A percentile compares a stretch with the other conserved stretches of the same genome.
Conservation (phyloP, 2,797 vertebrate genomes). For the Dicrostonyx torquatus region DNA sequence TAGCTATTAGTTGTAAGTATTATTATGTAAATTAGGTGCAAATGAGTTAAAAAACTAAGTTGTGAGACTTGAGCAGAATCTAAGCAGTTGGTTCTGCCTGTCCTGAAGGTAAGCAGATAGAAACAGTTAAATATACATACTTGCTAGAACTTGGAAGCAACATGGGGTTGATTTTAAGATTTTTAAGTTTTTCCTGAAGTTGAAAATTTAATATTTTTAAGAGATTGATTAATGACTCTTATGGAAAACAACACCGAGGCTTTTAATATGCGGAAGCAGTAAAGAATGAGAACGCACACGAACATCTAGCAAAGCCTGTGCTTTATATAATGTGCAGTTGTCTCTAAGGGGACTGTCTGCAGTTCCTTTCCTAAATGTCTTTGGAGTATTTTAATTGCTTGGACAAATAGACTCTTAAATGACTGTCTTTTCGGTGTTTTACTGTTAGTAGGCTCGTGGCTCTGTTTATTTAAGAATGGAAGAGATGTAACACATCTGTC, state of each 20-base stretch:
- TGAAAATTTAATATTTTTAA: slow-evolving; percentile 58
- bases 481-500: slow-evolving; percentile 64
- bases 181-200: slow-evolving; percentile 33
- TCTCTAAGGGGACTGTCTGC: slow-evolving; percentile 9
- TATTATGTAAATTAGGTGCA: slow-evolving; percentile 22
- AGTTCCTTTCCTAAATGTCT: slow-evolving; percentile 46
- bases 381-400: slow-evolving; percentile 46
- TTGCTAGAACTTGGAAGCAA: slow-evolving; percentile 63
- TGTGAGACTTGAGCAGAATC: slow-evolving; percentile 50
- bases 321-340: background rate
- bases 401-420: background rate
- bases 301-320: slow-evolving; percentile 4
- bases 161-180: slow-evolving; percentile 56
- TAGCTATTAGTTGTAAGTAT: slow-evolving; percentile 11
- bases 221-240: slow-evolving; percentile 54
- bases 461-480: slow-evolving; percentile 71
- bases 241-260: background rate
- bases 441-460: slow-evolving; percentile 51
- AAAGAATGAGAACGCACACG: background rate
- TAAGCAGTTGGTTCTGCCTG: slow-evolving; percentile 16
- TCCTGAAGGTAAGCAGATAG: slow-evolving; percentile 42
- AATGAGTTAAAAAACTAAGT: slow-evolving; percentile 62
- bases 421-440: background rate
- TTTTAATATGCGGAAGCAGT: slow-evolving; percentile 48
- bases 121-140: slow-evolving; percentile 15